Evolutionary conservation across 2,113 vertebrate species (phyloP), one percentile per base, ranked within the genome.

Genomic region (Cebus imitator): DNA sequence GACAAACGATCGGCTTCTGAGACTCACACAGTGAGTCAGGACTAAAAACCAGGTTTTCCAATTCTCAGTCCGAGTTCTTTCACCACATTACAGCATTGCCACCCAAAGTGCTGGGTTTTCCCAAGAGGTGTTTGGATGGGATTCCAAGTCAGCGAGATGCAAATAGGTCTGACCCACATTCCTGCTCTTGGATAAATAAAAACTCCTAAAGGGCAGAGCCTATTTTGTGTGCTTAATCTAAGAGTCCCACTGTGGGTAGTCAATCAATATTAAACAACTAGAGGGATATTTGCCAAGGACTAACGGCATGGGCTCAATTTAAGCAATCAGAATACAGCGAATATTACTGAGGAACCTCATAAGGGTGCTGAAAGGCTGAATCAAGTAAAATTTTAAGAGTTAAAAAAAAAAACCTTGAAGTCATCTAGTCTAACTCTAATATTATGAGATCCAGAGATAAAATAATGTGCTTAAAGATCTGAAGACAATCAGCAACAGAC

Each of bases 81-180:
- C 7, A 11, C 83, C 70, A 92, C 90, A 93, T 86, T 72, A 76
- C 87, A 94, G 87, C 64, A 32, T 55, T 66, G 90, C 97, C 95
- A 98, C 97, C 96, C 96, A 92, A 90, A 93, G 94, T 4, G 86
- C 75, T 50, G 43, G 95, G 72, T 94, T 97, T 95, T 95, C 92
- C 96, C 96, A 76, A 97, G 96, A 97, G 94, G 83, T 94, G 87
- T 96, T 70, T 95, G 95, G 81, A 96, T 82, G 70, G 80, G 92
- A 94, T 87, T 97, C 90, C 87, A 95, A 95, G 84, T 83, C 61
- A 96, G 89, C 3, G 2, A 92, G 88, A 95, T 95, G 83, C 91
- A 97, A 97, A 98, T 76, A 95, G 96, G 81, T 83, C 75, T 96
- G 96, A 97, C 91, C 87, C 96, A 97, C 96, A 97, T 97, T 97